Base-by-base conservation (phyloP, 2,797 vertebrate genomes). In the Chaunax sp. region DNA sequence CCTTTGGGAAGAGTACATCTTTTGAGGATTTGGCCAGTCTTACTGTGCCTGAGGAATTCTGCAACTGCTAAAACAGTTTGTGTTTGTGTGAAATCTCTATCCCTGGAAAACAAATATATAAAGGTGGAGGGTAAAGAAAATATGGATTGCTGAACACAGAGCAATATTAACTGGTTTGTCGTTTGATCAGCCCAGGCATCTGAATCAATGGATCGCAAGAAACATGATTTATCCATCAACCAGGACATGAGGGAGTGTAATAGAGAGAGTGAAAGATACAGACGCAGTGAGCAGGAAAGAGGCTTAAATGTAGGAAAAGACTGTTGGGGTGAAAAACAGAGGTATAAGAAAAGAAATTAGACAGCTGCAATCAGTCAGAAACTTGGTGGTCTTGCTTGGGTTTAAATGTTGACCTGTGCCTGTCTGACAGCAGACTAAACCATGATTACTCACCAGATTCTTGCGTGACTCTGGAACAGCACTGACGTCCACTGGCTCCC, bases 391-490 rank as follows among this genome's bases (percentile, higher is more conserved):
- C n/a, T 19, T 44, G n/a, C 2, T 23, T 52, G 33, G 11, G 14
- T 41, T 45, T 25, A 46, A 51, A 60, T 33, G 9, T 55, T 14
- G 45, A 46, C 1, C 23, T 16, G 25, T 49, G 23, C 3, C 20
- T 5, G 0, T 60, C 38, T 69, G 45, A 55, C 33, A 19, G 38
- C 13, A 37, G 28, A 64, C 33, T 25, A 11, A 5, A 35, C 16
- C 1, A 25, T n/a, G 3, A 50, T 23, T 12, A 84, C 95, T 86
- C 84, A 99, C 98, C 94, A 99, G 92, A 70, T 93, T 96, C 93
- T 96, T 97, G 38, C 98, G 94, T 51, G 95, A 96, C 70, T 97
- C 96, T 0, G 97, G 96, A 70, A 99, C 94, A 13, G 92, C 93
- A 0, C 88, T 94, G 80, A 98, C 90, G 2, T 99, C 97, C 71